Percentiles rank a stretch among this genome's conserved stretches.
phyloP scores from a whole-genome alignment of 2,113 vertebrate genomes.

The Rhinopomastus cyanomelas region DNA sequence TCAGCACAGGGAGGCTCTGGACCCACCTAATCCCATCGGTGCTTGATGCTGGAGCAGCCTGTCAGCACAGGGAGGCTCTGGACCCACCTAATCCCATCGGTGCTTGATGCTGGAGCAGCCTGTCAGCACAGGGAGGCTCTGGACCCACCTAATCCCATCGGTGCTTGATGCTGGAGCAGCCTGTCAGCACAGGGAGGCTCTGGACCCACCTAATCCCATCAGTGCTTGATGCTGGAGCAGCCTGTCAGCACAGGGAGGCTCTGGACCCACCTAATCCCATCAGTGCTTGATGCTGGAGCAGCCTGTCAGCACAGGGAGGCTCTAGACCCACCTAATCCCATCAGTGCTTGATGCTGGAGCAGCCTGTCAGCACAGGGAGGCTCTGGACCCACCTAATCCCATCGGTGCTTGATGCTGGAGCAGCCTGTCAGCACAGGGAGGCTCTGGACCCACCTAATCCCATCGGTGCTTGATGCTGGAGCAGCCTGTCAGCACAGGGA shows the following conservation, averaged over 20 bases:
- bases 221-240: rapidly evolving
- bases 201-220: no score
- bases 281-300: rapidly evolving
- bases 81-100: no score
- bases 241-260: not conserved
- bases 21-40: no score
- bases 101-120: rapidly evolving
- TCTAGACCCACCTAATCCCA: rapidly evolving
- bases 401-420: rapidly evolving
- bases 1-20: not conserved
- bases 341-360: rapidly evolving
- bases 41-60: not conserved
- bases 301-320: not conserved
- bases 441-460: no score
- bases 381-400: no score
- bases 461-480: rapidly evolving
- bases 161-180: rapidly evolving
- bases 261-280: no score
- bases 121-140: not conserved
- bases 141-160: no score
- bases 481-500: not conserved
- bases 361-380: not conserved
- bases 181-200: not conserved
- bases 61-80: not conserved
- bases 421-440: rapidly evolving